These are phyloP conservation scores for Chionodraco myersi DNA, from an alignment of 2,113 vertebrate genomes.

Conservation along the genomic window DNA sequence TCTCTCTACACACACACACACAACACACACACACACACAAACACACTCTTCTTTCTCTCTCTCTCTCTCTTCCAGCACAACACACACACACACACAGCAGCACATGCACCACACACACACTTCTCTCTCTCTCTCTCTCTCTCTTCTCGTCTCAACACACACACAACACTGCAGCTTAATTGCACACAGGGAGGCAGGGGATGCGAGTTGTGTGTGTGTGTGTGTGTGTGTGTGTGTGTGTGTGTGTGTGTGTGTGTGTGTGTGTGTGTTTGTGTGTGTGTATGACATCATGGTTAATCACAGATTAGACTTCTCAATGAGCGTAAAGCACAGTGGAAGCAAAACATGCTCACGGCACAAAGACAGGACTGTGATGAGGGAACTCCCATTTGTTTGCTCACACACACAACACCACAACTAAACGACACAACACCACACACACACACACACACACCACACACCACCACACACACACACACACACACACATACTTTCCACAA, in stretches of 20 bases:
- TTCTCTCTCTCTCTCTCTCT: no score
- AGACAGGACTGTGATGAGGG: slow-evolving; percentile 59
- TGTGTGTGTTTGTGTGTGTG: neutral
- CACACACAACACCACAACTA: no score
- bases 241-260: neutral
- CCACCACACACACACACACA: no score
- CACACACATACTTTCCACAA: no score
- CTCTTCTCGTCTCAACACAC: no score
- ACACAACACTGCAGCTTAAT: slow-evolving; percentile 62
- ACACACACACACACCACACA: slow-evolving; percentile 19
- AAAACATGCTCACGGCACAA: slow-evolving; percentile 65
- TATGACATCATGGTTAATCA: slow-evolving; percentile 74
- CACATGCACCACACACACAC: no score
- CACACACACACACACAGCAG: no score
- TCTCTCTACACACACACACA: no score
- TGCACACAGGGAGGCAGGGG: slow-evolving; percentile 70
- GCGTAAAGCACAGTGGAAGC: slow-evolving; percentile 61
- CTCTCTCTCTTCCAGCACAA: no score
- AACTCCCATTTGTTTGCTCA: slow-evolving; percentile 41
- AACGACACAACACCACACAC: no score
- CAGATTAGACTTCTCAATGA: slow-evolving; percentile 72
- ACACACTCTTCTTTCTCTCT: no score
- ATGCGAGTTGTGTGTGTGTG: neutral
- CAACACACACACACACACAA: no score
- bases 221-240: slow-evolving; percentile 10